These are phyloP conservation scores for Graphium colonna DNA, from an alignment of 2,888 invertebrate genomes.

Conservation along the genomic window DNA sequence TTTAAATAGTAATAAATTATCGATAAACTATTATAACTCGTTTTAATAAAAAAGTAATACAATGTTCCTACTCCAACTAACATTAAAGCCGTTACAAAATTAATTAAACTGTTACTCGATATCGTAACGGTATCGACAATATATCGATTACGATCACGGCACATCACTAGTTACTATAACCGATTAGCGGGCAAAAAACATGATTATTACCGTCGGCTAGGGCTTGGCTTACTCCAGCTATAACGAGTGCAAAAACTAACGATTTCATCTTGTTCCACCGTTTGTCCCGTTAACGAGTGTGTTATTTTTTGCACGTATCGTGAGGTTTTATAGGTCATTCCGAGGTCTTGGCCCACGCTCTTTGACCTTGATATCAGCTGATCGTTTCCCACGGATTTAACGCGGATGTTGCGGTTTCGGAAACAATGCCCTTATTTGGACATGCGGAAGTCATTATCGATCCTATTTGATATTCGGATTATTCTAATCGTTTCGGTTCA, in stretches of 20 bases:
- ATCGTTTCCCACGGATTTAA: slow-evolving; percentile 11
- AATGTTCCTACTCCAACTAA: background rate
- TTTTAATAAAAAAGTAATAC: background rate
- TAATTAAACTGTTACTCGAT: slow-evolving; percentile 1
- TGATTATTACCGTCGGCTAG: slow-evolving; percentile 59
- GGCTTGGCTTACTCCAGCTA: slow-evolving; percentile 39
- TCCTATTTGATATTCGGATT: slow-evolving; percentile 18
- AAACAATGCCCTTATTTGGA: slow-evolving; percentile 37
- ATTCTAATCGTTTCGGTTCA: background rate
- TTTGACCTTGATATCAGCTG: slow-evolving; percentile 37
- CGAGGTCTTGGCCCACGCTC: slow-evolving; percentile 68
- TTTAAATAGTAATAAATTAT: no score
- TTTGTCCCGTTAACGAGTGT: slow-evolving; percentile 45
- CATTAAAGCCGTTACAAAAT: background rate
- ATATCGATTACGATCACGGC: background rate
- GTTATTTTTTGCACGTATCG: slow-evolving; percentile 46
- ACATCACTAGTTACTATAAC: slow-evolving; percentile 4
- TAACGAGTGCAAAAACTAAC: slow-evolving; percentile 32
- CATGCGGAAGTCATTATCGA: slow-evolving; percentile 28
- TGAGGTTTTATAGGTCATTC: slow-evolving; percentile 63
- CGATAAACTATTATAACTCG: no score
- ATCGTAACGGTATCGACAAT: slow-evolving; percentile 6
- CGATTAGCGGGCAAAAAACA: slow-evolving; percentile 1
- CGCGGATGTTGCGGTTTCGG: slow-evolving; percentile 29
- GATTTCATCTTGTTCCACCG: slow-evolving; percentile 39